Evolutionary conservation across 2,113 vertebrate species (phyloP).

Genomic region (Gambusia affinis): DNA sequence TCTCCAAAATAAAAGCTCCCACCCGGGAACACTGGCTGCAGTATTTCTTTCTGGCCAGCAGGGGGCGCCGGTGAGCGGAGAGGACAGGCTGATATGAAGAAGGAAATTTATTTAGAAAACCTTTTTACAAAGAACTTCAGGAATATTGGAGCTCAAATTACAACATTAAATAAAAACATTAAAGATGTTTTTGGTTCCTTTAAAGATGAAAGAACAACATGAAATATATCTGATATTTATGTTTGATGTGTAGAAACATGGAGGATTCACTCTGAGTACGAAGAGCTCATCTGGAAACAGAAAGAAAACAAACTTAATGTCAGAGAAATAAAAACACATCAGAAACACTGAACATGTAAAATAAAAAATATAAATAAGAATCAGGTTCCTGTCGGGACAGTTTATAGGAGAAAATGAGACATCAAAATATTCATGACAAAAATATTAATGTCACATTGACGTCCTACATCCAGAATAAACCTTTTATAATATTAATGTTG

Average conservation of each 20-base stretch:
- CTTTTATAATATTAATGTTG: too few relatives aligned
- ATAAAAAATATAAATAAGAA: neutral
- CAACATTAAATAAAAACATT: neutral
- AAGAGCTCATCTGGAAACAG: conserved; percentile 63
- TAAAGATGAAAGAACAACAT: neutral
- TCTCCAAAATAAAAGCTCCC: conserved; percentile 43
- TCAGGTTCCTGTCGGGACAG: too few relatives aligned
- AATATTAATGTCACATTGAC: too few relatives aligned
- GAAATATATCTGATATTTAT: neutral
- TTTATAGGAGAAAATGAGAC: too few relatives aligned
- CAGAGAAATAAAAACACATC: neutral
- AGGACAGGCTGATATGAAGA: neutral
- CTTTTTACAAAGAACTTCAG: neutral
- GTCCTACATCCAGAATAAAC: too few relatives aligned
- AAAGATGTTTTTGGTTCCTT: neutral
- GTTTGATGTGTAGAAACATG: neutral
- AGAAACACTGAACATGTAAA: neutral
- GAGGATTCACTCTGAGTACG: conserved; percentile 61
- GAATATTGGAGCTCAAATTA: neutral
- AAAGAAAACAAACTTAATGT: conserved; percentile 1
- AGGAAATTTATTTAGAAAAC: neutral
- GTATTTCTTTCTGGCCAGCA: neutral
- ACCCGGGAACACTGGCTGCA: neutral
- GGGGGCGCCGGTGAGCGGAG: neutral
- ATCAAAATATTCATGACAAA: too few relatives aligned